Evolutionary conservation across 2,888 invertebrate species (phyloP), one percentile per base, ranked within the genome.

Genomic region (Napeogenes inachia): DNA sequence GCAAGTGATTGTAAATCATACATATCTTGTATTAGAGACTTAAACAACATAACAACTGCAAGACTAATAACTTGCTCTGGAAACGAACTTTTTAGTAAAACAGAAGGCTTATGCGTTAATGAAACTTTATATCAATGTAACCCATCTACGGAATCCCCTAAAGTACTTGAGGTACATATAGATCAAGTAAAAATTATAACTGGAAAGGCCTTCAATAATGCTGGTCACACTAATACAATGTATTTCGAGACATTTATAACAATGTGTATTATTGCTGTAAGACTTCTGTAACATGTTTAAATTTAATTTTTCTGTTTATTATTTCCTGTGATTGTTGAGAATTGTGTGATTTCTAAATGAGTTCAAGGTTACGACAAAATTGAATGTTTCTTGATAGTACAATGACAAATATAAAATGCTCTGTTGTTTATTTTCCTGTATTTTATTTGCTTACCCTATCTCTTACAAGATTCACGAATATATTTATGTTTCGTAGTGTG

Each of bases 11-110:
- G 88, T 65, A 72, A 68, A 4, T 75, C 81, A 1, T 89, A 76
- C 64, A 69, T 88, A 4, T 70, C 80, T 0, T 90, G 90, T 60
- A 66, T 83, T 0, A 70, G 75, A 66, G 84, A 84, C 4, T 61
- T 87, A 13, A 76, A 67, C 6, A 73, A 72, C n/a, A 54, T 80
- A 13, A 76, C 79, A 6, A 77, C 80, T 1, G 85, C 89, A 3
- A 78, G 87, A 68, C 64, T 80, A 12, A 65, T 85, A 2, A 67
- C 71, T 45, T 89, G 89, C 57, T 80, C 85, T 1, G 10, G 35
- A 6, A 68, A 74, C 47, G 77, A 73, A 21, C 65, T 82, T 0
- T 89, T 81, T 59, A 76, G 75, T 67, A 68, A 74, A 2, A 57
- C 57, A 13, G 67, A 67, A 42, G 71, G 68, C 2, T 42, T 42